These are phyloP conservation scores for Poecilia gillii DNA, from an alignment of 2,797 vertebrate genomes.

Conservation along the genomic window DNA sequence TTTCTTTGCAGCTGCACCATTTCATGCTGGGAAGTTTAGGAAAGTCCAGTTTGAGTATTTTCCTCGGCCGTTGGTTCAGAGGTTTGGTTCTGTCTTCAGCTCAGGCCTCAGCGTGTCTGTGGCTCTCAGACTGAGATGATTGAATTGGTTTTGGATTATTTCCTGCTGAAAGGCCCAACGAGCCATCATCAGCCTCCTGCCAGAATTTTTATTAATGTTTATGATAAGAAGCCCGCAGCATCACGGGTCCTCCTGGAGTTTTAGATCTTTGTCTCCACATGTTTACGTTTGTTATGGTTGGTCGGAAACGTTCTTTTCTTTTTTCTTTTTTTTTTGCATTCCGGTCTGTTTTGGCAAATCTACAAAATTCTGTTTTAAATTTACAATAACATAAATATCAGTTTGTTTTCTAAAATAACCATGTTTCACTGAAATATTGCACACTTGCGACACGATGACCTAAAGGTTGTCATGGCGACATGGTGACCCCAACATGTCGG, in stretches of 20 bases:
- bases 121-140: neutral
- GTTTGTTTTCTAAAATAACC: no score
- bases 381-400: no score
- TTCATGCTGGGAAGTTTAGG: neutral
- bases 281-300: neutral
- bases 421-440: no score
- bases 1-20: neutral
- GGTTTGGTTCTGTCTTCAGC: neutral
- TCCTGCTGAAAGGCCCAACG: neutral
- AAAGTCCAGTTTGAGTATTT: neutral
- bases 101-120: neutral
- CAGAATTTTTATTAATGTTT: neutral
- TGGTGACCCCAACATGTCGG: neutral
- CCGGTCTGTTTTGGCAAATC: no score
- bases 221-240: neutral
- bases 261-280: neutral
- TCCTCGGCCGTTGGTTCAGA: neutral
- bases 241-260: neutral
- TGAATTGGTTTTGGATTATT: neutral
- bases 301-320: neutral
- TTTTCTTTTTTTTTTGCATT: no score
- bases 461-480: neutral
- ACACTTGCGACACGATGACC: no score
- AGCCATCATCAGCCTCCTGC: neutral
- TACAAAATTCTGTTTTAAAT: no score